Base-by-base conservation (phyloP, 1,140 invertebrate species). In the Drosophila mojavensis region DNA sequence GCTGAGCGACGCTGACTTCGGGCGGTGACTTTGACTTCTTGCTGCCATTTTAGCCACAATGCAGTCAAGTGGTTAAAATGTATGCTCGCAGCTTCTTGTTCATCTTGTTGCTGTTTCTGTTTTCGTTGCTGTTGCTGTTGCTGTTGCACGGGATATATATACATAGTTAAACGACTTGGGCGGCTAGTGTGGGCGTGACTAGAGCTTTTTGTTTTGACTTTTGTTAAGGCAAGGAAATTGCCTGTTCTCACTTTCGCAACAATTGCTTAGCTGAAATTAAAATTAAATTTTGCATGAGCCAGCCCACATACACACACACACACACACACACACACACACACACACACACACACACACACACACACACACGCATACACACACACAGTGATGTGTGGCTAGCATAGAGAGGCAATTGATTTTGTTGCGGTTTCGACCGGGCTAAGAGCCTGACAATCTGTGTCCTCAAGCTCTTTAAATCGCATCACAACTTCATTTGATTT, bases 51-150 rank as follows among this genome's bases (percentile, higher is more conserved):
- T 79, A 82, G 75, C 80, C 81, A 79, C 80, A 83, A 79, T 83
- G 80, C 80, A 84, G 81, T 84, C 81, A 84, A 84, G 81, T 84
- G 81, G 80, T 83, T 83, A 83, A 83, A 83, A 68, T 83, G 71
- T 81, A 68, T 81, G 28, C 47, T 39, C 36, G 36, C 36, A 39
- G 45, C 30, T 33, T 33, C 9, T n/a, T 55, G 62, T 64, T 64
- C 33, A 5, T 53, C 30, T 53, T 48, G 61, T 26, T 59, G 65
- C n/a, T 30, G 47, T 4, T 43, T 0, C 28, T 39, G 39, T 11
- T 60, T 48, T 28, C 48, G 33, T 4, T 43, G 28, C 28, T 39
- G 39, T 11, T 60, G 56, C 26, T 55, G 33, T 30, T 50, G n/a
- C n/a, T n/a, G n/a, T n/a, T n/a, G n/a, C n/a, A n/a, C n/a, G n/a